Percentiles rank a stretch among this genome's conserved stretches.
These are phyloP conservation scores for Eumeta japonica DNA, from an alignment of 1,140 invertebrate genomes.

Conservation along the genomic window DNA sequence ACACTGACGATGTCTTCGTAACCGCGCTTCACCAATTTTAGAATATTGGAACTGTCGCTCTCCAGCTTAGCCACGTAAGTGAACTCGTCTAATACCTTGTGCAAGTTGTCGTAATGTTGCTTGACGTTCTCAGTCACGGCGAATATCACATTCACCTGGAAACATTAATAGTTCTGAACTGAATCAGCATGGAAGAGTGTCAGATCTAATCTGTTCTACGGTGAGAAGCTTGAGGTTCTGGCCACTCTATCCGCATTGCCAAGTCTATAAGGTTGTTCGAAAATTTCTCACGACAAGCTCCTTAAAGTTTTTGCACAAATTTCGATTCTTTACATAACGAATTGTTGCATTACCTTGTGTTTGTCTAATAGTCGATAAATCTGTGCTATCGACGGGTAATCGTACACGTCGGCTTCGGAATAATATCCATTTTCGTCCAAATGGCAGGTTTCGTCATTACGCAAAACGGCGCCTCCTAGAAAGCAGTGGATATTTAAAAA, in stretches of 20 bases:
- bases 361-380: slow-evolving; percentile 57
- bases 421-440: slow-evolving; percentile 59
- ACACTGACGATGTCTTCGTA: slow-evolving; percentile 60
- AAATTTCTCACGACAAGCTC: too few relatives aligned
- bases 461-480: slow-evolving; percentile 49
- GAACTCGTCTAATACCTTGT: slow-evolving; percentile 54
- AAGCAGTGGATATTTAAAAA: too few relatives aligned
- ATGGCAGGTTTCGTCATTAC: slow-evolving; percentile 59
- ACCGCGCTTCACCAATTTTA: slow-evolving; percentile 61
- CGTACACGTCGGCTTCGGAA: slow-evolving; percentile 54
- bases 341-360: slow-evolving; percentile 51
- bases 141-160: slow-evolving; percentile 63
- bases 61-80: slow-evolving; percentile 61
- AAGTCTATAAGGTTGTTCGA: too few relatives aligned
- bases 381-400: slow-evolving; percentile 65
- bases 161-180: too few relatives aligned
- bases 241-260: too few relatives aligned
- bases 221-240: too few relatives aligned
- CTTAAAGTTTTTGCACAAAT: too few relatives aligned
- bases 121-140: slow-evolving; percentile 59
- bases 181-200: slow-evolving; percentile 3
- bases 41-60: slow-evolving; percentile 62
- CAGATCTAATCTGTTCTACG: too few relatives aligned
- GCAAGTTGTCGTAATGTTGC: slow-evolving; percentile 56
- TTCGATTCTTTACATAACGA: too few relatives aligned